These are phyloP conservation scores for Piezodorus guildinii DNA, from an alignment of 1,140 invertebrate genomes.

Conservation along the genomic window DNA sequence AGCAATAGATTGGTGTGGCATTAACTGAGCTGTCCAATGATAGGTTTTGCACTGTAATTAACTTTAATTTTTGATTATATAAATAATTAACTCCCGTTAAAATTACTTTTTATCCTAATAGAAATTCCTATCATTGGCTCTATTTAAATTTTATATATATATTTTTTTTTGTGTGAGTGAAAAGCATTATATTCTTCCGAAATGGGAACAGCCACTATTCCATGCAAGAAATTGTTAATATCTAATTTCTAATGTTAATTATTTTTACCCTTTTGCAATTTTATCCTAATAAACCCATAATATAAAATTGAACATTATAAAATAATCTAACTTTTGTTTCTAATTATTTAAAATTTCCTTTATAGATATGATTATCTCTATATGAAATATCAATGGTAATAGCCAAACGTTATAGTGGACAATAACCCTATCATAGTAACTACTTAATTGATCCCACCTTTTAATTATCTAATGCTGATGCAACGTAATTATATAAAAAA, in stretches of 20 bases:
- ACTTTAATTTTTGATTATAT: no score
- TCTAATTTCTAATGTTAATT: background rate
- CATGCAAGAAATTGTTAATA: background rate
- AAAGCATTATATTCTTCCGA: slow-evolving; percentile 11
- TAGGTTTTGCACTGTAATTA: background rate
- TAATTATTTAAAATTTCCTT: background rate
- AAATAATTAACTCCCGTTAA: no score
- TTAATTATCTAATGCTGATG: no score
- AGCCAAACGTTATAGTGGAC: no score
- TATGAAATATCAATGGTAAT: background rate
- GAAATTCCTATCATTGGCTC: no score
- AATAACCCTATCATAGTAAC: no score
- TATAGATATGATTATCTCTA: slow-evolving; percentile 9
- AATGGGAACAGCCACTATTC: slow-evolving; percentile 14
- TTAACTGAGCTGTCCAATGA: slow-evolving; percentile 1
- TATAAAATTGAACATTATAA: background rate
- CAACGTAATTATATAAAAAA: no score
- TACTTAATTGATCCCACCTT: no score
- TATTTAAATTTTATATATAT: background rate
- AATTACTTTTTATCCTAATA: no score
- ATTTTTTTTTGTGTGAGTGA: background rate
- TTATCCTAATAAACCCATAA: slow-evolving; percentile 1
- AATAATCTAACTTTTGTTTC: background rate
- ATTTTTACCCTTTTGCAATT: slow-evolving; percentile 11
- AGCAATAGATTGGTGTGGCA: slow-evolving; percentile 5